phyloP scores from a whole-genome alignment of 1,140 invertebrate species.

The Bombus superbus region DNA sequence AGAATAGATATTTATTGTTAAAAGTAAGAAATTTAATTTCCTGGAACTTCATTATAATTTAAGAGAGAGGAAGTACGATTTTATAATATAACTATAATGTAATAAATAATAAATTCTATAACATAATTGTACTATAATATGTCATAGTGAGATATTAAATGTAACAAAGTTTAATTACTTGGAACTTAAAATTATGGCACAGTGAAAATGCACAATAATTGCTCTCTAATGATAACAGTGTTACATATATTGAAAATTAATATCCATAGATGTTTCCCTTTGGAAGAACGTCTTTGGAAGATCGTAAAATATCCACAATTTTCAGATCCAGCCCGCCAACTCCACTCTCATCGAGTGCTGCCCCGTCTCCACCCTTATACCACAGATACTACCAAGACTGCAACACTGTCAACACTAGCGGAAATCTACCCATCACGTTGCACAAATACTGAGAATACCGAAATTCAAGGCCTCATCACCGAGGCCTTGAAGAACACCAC shows the following conservation, averaged over 20 bases:
- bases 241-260: not conserved
- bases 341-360: slow-evolving; percentile 77
- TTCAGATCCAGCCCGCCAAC: slow-evolving; percentile 81
- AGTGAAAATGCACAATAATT: too few species aligned
- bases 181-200: too few species aligned
- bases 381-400: slow-evolving; percentile 82
- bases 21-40: too few species aligned
- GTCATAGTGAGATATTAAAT: too few species aligned
- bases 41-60: too few species aligned
- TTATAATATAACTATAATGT: too few species aligned
- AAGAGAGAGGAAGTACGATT: too few species aligned
- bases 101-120: too few species aligned
- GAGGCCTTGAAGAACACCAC: slow-evolving; percentile 71
- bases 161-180: too few species aligned
- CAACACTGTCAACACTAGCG: slow-evolving; percentile 79
- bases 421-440: slow-evolving; percentile 80
- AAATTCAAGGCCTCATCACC: slow-evolving; percentile 79
- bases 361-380: slow-evolving; percentile 79
- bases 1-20: too few species aligned
- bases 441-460: slow-evolving; percentile 83
- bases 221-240: too few species aligned
- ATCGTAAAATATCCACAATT: slow-evolving; percentile 35
- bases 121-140: too few species aligned
- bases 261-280: not conserved
- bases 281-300: not conserved